Evolutionary conservation across 53 echinoderm and acorn worm genomes (phyloP).

Genomic region (Holothuria scabra): DNA sequence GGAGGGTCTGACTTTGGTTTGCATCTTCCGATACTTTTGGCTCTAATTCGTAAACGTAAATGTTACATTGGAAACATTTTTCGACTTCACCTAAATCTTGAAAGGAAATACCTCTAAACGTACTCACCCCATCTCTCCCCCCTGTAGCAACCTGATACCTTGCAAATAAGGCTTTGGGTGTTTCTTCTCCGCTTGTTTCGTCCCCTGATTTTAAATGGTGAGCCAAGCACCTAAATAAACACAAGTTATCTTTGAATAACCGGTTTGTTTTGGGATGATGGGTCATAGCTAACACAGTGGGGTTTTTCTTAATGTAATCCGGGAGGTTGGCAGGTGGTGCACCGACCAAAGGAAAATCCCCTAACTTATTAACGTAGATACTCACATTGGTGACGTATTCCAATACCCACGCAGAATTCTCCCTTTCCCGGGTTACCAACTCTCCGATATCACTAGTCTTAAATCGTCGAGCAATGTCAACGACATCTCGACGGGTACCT

Average conservation of each 20-base stretch:
- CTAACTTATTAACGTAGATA: too few relatives aligned
- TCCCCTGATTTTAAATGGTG: slow-evolving; percentile 22
- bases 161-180: slow-evolving; percentile 3
- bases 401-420: too few relatives aligned
- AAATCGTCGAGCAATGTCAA: background rate
- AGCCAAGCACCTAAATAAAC: slow-evolving; percentile 33
- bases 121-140: too few relatives aligned
- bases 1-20: background rate
- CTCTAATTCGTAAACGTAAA: slow-evolving; percentile 9
- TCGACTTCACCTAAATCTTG: slow-evolving; percentile 1
- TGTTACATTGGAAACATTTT: background rate
- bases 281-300: too few relatives aligned
- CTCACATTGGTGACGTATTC: too few relatives aligned
- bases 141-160: background rate
- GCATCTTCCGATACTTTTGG: background rate
- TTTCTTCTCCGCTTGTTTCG: background rate
- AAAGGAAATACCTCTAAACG: slow-evolving; percentile 21
- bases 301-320: too few relatives aligned
- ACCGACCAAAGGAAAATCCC: too few relatives aligned
- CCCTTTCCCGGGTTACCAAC: too few relatives aligned
- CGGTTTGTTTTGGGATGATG: too few relatives aligned
- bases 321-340: too few relatives aligned
- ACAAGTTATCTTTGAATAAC: too few relatives aligned
- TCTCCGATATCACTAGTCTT: too few relatives aligned
- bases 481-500: background rate